Conservation (phyloP, 2,113 vertebrate genomes). For the Hiodon alosoides region DNA sequence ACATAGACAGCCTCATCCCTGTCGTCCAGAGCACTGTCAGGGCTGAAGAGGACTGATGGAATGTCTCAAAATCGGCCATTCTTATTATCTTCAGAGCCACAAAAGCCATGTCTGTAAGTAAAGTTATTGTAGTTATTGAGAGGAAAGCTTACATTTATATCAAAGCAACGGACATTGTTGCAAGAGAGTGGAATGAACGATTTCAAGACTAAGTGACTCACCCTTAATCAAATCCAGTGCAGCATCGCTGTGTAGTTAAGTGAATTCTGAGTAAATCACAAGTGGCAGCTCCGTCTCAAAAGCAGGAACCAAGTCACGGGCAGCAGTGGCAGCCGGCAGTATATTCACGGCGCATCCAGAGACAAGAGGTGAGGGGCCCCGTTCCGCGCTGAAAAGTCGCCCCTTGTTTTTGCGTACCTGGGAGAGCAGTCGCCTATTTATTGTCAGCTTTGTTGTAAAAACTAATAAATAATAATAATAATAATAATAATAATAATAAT, state of each 20-base stretch:
- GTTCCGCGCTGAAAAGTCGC: too few relatives aligned
- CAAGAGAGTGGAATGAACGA: background rate
- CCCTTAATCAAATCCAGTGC: background rate
- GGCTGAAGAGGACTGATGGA: background rate
- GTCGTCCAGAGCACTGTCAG: background rate
- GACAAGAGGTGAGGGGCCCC: background rate
- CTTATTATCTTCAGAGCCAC: background rate
- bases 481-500: too few relatives aligned
- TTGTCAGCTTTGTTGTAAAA: too few relatives aligned
- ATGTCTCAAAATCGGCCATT: background rate
- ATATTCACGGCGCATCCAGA: background rate
- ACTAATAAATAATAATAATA: too few relatives aligned
- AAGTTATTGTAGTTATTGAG: background rate
- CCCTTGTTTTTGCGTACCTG: too few relatives aligned
- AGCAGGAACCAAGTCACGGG: background rate
- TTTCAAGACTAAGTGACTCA: background rate
- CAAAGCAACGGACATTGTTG: too few relatives aligned
- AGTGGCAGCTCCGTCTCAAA: background rate
- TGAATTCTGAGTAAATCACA: background rate
- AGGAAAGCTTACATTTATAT: background rate
- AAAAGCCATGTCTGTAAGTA: background rate
- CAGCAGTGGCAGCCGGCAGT: background rate
- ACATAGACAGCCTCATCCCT: background rate
- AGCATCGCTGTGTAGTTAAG: background rate
- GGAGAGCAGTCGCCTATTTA: too few relatives aligned